phyloP scores from a whole-genome alignment of 2,888 invertebrate genomes.

The Sylvicola cinctus region DNA sequence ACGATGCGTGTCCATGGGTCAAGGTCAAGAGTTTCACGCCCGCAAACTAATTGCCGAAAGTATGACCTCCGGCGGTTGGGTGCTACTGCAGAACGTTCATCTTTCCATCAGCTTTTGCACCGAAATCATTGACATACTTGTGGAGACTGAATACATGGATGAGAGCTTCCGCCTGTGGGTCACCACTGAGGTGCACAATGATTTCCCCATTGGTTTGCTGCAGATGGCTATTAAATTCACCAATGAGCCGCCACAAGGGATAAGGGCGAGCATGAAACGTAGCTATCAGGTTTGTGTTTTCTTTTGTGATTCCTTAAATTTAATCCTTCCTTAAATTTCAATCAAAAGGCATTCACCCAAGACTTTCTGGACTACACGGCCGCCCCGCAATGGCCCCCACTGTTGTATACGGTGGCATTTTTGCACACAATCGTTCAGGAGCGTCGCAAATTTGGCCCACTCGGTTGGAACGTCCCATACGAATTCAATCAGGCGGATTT shows the following conservation, averaged over 20 bases:
- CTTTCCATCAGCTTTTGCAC: constrained; percentile 85
- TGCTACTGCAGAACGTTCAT: constrained; percentile 87
- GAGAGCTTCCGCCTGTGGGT: constrained; percentile 80
- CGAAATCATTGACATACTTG: constrained; percentile 74
- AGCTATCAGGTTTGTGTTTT: constrained; percentile 48
- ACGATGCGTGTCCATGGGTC: constrained; percentile 89
- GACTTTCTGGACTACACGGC: constrained; percentile 84
- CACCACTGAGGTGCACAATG: constrained; percentile 82
- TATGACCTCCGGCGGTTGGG: constrained; percentile 75
- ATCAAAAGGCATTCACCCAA: constrained; percentile 38
- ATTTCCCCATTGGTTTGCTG: constrained; percentile 73
- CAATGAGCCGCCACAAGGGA: constrained; percentile 93
- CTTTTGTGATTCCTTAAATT: no score
- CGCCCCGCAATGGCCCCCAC: constrained; percentile 80
- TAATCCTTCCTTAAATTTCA: no score
- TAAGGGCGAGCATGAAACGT: constrained; percentile 79
- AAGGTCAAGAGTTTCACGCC: constrained; percentile 81
- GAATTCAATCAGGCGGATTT: constrained; percentile 91
- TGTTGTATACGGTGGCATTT: constrained; percentile 85
- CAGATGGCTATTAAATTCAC: constrained; percentile 95
- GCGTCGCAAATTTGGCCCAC: constrained; percentile 82
- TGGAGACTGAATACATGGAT: constrained; percentile 66
- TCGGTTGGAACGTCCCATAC: constrained; percentile 94
- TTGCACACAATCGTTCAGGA: constrained; percentile 91
- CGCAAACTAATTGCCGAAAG: constrained; percentile 61